Evolutionary conservation across 2,888 invertebrate genomes (phyloP).

Genomic region (Galerucella nymphaeae): DNA sequence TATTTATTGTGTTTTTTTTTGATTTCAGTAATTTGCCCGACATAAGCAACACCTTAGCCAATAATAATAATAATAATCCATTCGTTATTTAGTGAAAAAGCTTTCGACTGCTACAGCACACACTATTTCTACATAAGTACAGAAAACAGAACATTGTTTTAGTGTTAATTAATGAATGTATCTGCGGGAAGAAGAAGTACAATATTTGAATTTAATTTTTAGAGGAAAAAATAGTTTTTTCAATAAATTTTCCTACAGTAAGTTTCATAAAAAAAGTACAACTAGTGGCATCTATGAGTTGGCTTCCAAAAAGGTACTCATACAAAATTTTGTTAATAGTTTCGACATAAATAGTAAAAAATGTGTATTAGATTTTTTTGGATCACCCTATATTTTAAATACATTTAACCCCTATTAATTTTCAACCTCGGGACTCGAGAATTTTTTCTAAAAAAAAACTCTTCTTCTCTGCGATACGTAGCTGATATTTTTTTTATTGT

Average conservation of each 20-base stretch:
- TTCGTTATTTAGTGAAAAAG: constrained; percentile 45
- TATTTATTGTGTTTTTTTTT: constrained; percentile 25
- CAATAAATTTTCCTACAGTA: not conserved
- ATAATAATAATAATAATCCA: constrained; percentile 35
- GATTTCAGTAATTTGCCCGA: constrained; percentile 80
- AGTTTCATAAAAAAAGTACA: no score
- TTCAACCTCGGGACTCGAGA: no score
- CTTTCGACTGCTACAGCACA: constrained; percentile 49
- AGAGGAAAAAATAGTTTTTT: not conserved
- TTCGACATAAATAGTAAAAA: no score
- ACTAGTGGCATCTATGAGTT: no score
- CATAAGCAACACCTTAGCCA: constrained; percentile 65
- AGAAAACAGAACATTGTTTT: constrained; percentile 18
- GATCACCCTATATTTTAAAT: no score
- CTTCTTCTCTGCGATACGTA: constrained; percentile 39
- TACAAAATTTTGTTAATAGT: no score
- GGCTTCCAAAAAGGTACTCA: no score
- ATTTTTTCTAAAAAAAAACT: no score
- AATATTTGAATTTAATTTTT: constrained; percentile 11
- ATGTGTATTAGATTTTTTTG: no score
- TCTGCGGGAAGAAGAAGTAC: constrained; percentile 27
- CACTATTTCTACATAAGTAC: constrained; percentile 38
- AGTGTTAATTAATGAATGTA: constrained; percentile 22
- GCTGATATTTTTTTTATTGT: constrained; percentile 50
- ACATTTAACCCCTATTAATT: not conserved